A percentile compares a stretch with the other conserved stretches of the same genome.
Conservation (phyloP, 1,140 invertebrate species). For the Acromyrmex heyeri region DNA sequence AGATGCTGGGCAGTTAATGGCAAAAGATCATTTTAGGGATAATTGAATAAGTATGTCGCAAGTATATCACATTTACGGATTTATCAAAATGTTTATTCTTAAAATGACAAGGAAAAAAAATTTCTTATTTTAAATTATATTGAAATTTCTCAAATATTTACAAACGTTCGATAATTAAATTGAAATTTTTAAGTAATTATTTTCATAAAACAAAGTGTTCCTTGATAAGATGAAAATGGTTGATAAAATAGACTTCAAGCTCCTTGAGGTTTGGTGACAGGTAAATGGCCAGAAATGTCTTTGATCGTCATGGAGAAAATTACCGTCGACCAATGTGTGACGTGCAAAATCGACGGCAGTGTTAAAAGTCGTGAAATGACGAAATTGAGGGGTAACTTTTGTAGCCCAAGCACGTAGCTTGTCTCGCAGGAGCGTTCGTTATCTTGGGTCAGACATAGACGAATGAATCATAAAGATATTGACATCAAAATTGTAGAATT, state of each 20-base stretch:
- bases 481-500: constrained; percentile 50
- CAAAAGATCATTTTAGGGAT: background rate
- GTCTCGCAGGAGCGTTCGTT: constrained; percentile 40
- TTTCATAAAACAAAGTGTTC: background rate
- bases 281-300: constrained; percentile 39
- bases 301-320: constrained; percentile 35
- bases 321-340: constrained; percentile 25
- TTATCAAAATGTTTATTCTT: background rate
- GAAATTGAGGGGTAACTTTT: constrained; percentile 45
- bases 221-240: constrained; percentile 3
- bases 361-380: constrained; percentile 49
- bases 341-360: constrained; percentile 25
- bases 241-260: constrained; percentile 5
- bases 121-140: background rate
- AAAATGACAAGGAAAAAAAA: background rate
- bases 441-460: constrained; percentile 49
- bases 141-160: background rate
- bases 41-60: background rate
- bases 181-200: background rate
- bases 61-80: background rate
- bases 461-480: constrained; percentile 59
- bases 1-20: background rate
- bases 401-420: constrained; percentile 46
- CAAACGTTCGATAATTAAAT: background rate
- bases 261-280: background rate